Evolutionary conservation across 2,797 vertebrate genomes (phyloP).

Genomic region (Lates japonicus): DNA sequence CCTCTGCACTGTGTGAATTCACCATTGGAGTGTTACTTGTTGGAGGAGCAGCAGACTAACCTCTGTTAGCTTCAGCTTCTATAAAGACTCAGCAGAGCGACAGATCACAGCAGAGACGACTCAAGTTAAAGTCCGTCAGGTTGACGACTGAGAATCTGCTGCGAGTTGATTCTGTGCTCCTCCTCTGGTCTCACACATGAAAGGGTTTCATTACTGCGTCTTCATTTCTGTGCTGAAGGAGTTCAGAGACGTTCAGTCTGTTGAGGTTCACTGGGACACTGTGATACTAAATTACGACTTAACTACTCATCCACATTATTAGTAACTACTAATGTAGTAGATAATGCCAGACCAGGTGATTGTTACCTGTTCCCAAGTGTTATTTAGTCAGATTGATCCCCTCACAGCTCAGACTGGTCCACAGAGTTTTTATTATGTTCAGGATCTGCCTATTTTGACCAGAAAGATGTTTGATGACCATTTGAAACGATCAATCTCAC

Average conservation of each 20-base stretch:
- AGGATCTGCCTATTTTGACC: not conserved
- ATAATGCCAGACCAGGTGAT: not conserved
- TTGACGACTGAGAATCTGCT: not conserved
- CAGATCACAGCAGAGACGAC: not conserved
- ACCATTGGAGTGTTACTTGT: not conserved
- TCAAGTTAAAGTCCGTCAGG: not conserved
- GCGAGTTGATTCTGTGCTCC: not conserved
- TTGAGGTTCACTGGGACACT: not conserved
- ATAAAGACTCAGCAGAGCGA: not conserved
- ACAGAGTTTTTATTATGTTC: not conserved
- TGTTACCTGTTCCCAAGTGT: not conserved
- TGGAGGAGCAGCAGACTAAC: not conserved
- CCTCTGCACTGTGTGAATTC: not conserved
- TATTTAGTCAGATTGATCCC: not conserved
- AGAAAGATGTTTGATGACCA: not conserved
- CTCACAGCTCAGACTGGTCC: not conserved
- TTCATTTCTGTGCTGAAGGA: not conserved
- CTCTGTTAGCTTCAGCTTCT: not conserved
- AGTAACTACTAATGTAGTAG: no score
- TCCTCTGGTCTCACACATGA: conserved; percentile 10
- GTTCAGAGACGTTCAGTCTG: not conserved
- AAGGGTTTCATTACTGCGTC: not conserved
- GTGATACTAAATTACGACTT: not conserved
- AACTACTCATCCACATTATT: not conserved
- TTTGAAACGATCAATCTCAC: not conserved